phyloP scores from a whole-genome alignment of 2,113 vertebrate genomes.

The Cyphotilapia sp. region DNA sequence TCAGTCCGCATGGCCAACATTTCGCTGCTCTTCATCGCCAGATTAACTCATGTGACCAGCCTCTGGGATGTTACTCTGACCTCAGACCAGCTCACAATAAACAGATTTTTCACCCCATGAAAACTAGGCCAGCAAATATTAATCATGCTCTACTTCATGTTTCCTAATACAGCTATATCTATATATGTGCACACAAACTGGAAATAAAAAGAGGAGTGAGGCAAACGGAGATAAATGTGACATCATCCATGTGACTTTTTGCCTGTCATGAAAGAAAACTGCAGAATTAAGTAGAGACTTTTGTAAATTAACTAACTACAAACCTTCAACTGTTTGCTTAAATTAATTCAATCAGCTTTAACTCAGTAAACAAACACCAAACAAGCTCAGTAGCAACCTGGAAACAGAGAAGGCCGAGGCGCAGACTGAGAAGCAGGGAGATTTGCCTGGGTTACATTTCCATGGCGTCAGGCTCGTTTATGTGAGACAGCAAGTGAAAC shows the following conservation, averaged over 20 bases:
- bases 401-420: not conserved
- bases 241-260: not conserved
- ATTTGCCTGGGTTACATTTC: not conserved
- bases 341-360: not conserved
- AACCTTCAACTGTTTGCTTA: not conserved
- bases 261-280: not conserved
- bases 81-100: not conserved
- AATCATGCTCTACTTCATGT: not conserved
- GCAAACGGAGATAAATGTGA: not conserved
- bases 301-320: not conserved
- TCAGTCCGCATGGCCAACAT: constrained; percentile 3
- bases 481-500: not conserved
- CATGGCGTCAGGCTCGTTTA: not conserved
- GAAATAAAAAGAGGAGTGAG: not conserved
- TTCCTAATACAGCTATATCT: not conserved
- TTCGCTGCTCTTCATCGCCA: not conserved
- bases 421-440: not conserved
- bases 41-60: not conserved
- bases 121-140: not conserved
- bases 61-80: not conserved
- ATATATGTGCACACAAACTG: not conserved
- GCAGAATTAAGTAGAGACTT: not conserved
- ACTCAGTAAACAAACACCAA: not conserved
- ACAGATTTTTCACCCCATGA: not conserved
- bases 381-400: not conserved